Percentiles rank a stretch among this genome's conserved stretches.
Evolutionary conservation across 1,140 invertebrate species (phyloP).

Genomic region (Pogonognathellus flavescens): DNA sequence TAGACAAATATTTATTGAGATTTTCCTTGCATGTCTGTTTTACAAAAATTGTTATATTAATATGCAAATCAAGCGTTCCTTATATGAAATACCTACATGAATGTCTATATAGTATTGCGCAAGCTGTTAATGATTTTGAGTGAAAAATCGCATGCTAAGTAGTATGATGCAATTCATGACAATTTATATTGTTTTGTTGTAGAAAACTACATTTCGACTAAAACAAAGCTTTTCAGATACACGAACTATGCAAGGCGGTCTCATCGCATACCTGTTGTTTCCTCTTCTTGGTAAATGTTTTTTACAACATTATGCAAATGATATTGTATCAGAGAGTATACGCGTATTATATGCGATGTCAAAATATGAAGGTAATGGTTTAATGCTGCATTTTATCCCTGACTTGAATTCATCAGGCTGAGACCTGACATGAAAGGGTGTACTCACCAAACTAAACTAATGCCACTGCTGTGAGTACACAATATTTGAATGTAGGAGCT

Average conservation of each 20-base stretch:
- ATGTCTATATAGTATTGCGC: no score
- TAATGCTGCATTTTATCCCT: slow-evolving; percentile 20
- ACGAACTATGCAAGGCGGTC: background rate
- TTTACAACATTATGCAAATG: background rate
- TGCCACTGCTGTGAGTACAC: background rate
- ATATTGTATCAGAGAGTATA: background rate
- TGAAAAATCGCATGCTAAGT: background rate
- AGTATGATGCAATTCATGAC: background rate
- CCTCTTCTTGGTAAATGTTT: background rate
- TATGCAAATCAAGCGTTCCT: no score
- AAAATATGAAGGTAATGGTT: background rate
- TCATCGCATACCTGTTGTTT: slow-evolving; percentile 9
- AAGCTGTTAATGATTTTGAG: no score
- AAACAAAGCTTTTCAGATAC: background rate
- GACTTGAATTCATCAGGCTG: slow-evolving; percentile 24
- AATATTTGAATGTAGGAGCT: background rate
- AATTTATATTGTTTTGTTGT: background rate
- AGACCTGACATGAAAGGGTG: background rate
- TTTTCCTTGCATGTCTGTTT: no score
- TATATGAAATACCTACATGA: no score
- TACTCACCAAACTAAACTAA: background rate
- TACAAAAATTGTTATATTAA: no score
- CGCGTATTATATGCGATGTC: background rate
- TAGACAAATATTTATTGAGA: no score
- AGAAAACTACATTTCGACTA: background rate